phyloP scores from a whole-genome alignment of 35 echinoderm and acorn worm genomes.

The Acanthaster planci region DNA sequence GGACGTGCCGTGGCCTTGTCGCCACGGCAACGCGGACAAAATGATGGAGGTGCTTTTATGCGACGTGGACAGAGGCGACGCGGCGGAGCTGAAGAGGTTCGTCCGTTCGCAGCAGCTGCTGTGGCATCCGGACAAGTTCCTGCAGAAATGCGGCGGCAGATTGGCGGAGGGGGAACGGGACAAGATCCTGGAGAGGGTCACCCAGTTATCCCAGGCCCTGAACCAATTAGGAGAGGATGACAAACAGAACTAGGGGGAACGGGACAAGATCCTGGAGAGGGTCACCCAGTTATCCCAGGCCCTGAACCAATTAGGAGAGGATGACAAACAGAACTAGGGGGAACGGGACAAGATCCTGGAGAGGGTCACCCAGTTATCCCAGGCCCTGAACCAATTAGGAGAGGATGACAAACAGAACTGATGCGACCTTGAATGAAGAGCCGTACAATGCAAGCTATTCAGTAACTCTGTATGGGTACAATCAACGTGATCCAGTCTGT shows the following conservation, averaged over 20 bases:
- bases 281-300: constrained; percentile 85
- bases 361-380: constrained; percentile 78
- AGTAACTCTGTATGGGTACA: no score
- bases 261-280: constrained; percentile 69
- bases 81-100: constrained; percentile 65
- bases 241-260: constrained; percentile 50
- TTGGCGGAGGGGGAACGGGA: constrained; percentile 66
- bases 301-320: constrained; percentile 49
- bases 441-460: no score
- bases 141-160: constrained; percentile 72
- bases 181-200: constrained; percentile 78
- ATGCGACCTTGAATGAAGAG: no score
- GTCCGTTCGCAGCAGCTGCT: constrained; percentile 73
- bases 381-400: constrained; percentile 65
- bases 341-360: constrained; percentile 75
- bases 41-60: constrained; percentile 80
- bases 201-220: constrained; percentile 79
- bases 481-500: no score
- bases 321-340: constrained; percentile 25
- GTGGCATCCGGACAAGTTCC: constrained; percentile 95
- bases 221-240: constrained; percentile 43
- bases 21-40: constrained; percentile 62
- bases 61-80: constrained; percentile 44
- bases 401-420: background rate
- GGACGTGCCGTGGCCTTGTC: constrained; percentile 79